phyloP scores from a whole-genome alignment of 2,797 vertebrate species.

The Nasua narica region DNA sequence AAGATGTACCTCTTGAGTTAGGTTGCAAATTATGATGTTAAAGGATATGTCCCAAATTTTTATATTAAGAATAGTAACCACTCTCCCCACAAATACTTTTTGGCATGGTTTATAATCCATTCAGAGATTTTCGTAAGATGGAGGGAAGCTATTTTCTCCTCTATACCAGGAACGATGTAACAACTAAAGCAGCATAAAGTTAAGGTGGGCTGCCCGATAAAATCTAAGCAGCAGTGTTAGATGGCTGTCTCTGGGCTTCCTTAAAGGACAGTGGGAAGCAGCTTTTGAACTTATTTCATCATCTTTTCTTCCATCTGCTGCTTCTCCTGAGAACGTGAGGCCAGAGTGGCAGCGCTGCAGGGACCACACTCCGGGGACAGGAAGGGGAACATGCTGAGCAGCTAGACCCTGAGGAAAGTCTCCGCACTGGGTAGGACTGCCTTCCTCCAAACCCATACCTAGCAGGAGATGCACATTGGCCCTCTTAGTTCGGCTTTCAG shows the following conservation, averaged over 20 bases:
- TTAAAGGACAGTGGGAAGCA: neutral
- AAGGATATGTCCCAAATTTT: neutral
- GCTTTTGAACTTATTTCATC: neutral
- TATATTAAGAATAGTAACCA: neutral
- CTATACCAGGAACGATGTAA: neutral
- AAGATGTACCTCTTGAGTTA: neutral
- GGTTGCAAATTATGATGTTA: neutral
- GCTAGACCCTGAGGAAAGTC: neutral
- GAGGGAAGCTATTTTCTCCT: neutral
- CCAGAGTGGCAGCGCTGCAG: neutral
- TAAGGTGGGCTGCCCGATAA: neutral
- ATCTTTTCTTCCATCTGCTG: neutral
- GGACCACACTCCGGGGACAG: neutral
- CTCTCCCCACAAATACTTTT: neutral
- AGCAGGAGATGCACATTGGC: neutral
- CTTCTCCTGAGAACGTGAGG: neutral
- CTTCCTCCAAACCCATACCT: neutral
- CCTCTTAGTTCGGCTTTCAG: neutral
- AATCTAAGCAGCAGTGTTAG: neutral
- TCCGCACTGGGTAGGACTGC: fast-evolving
- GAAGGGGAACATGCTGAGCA: too few species aligned
- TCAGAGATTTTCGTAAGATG: neutral
- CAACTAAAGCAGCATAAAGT: neutral
- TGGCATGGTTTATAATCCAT: neutral
- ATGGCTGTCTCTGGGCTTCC: neutral